Conservation (phyloP, 2,797 vertebrate genomes). For the Huso huso region DNA sequence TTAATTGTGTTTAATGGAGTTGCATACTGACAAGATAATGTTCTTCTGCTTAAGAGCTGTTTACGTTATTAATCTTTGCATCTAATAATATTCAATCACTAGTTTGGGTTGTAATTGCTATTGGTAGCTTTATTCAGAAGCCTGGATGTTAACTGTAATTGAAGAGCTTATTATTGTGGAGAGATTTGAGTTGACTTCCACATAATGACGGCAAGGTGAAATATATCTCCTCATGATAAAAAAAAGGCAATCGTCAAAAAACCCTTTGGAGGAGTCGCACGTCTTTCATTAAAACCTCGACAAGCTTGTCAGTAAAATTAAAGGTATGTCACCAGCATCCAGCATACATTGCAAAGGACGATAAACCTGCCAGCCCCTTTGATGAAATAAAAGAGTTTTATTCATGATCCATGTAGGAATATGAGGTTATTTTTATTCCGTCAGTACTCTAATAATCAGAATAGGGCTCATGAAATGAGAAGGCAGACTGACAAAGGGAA, state of each 20-base stretch:
- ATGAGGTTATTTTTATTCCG: conserved; percentile 76
- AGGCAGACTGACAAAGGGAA: conserved; percentile 67
- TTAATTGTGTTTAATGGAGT: background rate
- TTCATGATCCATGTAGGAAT: conserved; percentile 74
- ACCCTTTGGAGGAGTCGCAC: conserved; percentile 78
- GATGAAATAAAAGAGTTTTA: conserved; percentile 77
- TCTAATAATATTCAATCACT: background rate
- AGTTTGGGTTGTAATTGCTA: background rate
- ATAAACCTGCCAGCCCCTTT: conserved; percentile 79
- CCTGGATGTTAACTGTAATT: conserved; percentile 39
- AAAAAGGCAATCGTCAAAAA: conserved; percentile 37
- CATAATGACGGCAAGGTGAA: conserved; percentile 55
- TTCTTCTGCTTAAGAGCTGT: background rate
- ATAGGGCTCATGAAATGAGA: conserved; percentile 61
- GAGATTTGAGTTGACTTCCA: conserved; percentile 47
- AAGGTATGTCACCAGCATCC: conserved; percentile 85
- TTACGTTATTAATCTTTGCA: background rate
- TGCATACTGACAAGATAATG: background rate
- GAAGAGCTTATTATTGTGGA: conserved; percentile 57
- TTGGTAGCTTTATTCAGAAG: too few species aligned
- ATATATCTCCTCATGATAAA: conserved; percentile 47
- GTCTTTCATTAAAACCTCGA: conserved; percentile 65
- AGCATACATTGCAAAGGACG: conserved; percentile 78
- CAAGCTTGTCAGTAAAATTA: conserved; percentile 93
- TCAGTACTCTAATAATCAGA: conserved; percentile 73